A percentile compares a stretch with the other conserved stretches of the same genome.
Evolutionary conservation across 2,113 vertebrate genomes (phyloP).

Genomic region (Typhlomys cinereus): DNA sequence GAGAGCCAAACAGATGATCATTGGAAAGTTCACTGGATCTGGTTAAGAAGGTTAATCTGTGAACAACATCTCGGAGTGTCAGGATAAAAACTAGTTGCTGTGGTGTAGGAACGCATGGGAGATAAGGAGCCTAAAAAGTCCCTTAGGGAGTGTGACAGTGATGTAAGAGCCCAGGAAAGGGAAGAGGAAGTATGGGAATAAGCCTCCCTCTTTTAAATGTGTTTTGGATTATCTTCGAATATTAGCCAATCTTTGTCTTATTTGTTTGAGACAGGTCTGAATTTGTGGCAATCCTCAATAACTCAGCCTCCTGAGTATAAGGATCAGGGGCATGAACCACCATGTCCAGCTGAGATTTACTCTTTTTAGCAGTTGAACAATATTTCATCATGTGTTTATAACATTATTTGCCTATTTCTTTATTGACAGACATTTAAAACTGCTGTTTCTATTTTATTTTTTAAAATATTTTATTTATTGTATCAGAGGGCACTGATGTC

Average conservation of each 20-base stretch:
- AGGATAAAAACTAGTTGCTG: not conserved
- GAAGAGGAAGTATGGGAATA: too few species aligned
- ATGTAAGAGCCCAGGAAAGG: not conserved
- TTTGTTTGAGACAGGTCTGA: not conserved
- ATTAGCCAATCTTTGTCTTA: not conserved
- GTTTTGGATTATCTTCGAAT: constrained; percentile 18
- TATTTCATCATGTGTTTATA: not conserved
- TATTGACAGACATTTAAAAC: constrained; percentile 21
- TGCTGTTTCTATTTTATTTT: too few species aligned
- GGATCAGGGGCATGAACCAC: not conserved
- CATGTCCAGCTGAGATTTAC: not conserved
- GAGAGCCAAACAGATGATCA: not conserved
- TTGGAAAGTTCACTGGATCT: not conserved
- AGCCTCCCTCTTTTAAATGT: too few species aligned
- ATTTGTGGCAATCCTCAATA: not conserved
- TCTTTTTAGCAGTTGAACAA: constrained; percentile 37
- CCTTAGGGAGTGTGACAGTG: not conserved
- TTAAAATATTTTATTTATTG: too few species aligned
- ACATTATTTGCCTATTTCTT: constrained; percentile 1
- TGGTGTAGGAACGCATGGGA: not conserved
- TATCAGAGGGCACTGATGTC: too few species aligned
- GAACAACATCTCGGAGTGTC: not conserved
- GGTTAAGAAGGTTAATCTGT: not conserved
- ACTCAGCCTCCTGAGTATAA: not conserved
- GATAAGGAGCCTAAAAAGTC: constrained; percentile 21